These are phyloP conservation scores for Epirrita christyi DNA, from an alignment of 2,888 invertebrate species.

Conservation along the genomic window DNA sequence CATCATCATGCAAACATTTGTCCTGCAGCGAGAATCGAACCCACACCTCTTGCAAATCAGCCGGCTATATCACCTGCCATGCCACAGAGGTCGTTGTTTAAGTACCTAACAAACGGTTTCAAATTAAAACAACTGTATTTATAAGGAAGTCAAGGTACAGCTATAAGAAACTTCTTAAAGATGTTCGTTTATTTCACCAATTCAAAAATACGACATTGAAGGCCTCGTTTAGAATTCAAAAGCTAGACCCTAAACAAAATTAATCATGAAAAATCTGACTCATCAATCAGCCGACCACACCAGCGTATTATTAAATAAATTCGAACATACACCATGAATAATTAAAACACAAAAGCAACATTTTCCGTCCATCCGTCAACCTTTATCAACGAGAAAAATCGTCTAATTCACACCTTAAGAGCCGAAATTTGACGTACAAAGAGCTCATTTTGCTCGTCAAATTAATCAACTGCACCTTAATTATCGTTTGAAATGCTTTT, in stretches of 20 bases:
- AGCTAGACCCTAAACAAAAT: slow-evolving; percentile 44
- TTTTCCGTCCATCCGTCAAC: slow-evolving; percentile 75
- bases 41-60: too few relatives aligned
- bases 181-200: too few relatives aligned
- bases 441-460: slow-evolving; percentile 53
- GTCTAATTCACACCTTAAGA: slow-evolving; percentile 78
- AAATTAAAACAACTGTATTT: too few relatives aligned
- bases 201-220: too few relatives aligned
- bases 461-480: slow-evolving; percentile 36
- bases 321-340: slow-evolving; percentile 77
- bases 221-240: slow-evolving; percentile 36
- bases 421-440: slow-evolving; percentile 63
- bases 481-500: slow-evolving; percentile 66
- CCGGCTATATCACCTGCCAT: too few relatives aligned
- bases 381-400: slow-evolving; percentile 81
- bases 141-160: too few relatives aligned
- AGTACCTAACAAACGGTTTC: too few relatives aligned
- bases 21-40: too few relatives aligned
- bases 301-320: slow-evolving; percentile 77
- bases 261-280: slow-evolving; percentile 50
- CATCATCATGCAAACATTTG: too few relatives aligned
- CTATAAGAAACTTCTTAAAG: too few relatives aligned
- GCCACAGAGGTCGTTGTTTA: too few relatives aligned
- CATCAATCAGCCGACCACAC: slow-evolving; percentile 69
- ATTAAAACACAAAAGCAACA: slow-evolving; percentile 71